Evolutionary conservation across 1,140 invertebrate genomes (phyloP).

Genomic region (Neomicropteryx cornuta): DNA sequence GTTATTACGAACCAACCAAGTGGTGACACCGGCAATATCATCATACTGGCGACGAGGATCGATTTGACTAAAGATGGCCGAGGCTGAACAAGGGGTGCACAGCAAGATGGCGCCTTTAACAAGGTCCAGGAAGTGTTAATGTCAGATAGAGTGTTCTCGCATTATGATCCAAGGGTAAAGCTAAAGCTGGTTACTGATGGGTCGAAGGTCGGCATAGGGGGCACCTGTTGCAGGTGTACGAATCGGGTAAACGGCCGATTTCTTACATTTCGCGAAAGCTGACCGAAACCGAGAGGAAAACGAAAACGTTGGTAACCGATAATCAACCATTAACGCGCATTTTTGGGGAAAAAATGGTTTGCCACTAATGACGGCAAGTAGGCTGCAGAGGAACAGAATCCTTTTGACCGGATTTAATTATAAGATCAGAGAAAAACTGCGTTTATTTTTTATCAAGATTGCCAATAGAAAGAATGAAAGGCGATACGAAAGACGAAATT

Average conservation of each 20-base stretch:
- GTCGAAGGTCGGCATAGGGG: slow-evolving; percentile 7
- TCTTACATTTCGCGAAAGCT: slow-evolving; percentile 33
- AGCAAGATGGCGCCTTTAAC: too few relatives aligned
- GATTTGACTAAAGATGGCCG: too few relatives aligned
- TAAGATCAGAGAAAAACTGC: slow-evolving; percentile 15
- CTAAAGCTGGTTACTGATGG: too few relatives aligned
- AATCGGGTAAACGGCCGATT: slow-evolving; percentile 32
- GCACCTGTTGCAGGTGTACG: too few relatives aligned
- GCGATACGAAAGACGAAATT: too few relatives aligned
- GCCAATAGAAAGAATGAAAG: slow-evolving; percentile 2
- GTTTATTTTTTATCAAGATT: slow-evolving; percentile 22
- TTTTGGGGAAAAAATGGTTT: slow-evolving; percentile 24
- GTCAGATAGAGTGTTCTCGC: too few relatives aligned
- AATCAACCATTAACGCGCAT: slow-evolving; percentile 34
- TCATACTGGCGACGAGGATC: too few relatives aligned
- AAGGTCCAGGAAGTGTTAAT: too few relatives aligned
- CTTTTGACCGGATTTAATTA: slow-evolving; percentile 24
- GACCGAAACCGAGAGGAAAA: slow-evolving; percentile 27
- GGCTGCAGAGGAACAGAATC: slow-evolving; percentile 25
- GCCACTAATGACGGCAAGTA: slow-evolving; percentile 19
- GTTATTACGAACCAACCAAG: too few relatives aligned
- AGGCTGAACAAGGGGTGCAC: too few relatives aligned
- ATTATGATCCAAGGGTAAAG: too few relatives aligned
- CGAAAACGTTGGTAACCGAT: slow-evolving; percentile 37
- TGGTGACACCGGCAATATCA: too few relatives aligned